Conservation (phyloP, 2,888 invertebrate species). For the Auanema freiburgensis region DNA sequence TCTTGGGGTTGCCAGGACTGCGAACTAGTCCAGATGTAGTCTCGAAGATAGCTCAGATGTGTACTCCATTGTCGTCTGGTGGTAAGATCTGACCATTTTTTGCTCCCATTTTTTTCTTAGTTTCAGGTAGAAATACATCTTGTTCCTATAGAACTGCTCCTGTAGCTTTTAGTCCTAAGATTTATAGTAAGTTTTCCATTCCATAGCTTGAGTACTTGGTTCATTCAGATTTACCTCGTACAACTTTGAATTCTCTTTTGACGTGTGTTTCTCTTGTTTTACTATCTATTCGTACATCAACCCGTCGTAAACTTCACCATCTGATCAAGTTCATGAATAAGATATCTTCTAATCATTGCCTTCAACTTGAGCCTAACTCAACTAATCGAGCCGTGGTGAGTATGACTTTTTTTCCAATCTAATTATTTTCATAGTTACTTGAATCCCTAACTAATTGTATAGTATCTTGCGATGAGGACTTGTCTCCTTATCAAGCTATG, state of each 20-base stretch:
- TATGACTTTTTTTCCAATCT: neutral
- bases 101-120: neutral
- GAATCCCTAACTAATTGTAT: neutral
- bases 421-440: neutral
- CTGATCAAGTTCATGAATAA: conserved; percentile 15
- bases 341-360: conserved; percentile 11
- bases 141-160: neutral
- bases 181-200: neutral
- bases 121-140: neutral
- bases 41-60: neutral
- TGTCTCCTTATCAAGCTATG: conserved; percentile 7
- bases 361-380: conserved; percentile 6
- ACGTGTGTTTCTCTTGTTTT: conserved; percentile 12
- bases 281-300: conserved; percentile 4
- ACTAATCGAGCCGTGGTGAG: conserved; percentile 12
- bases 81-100: neutral
- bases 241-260: neutral
- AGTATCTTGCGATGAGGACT: neutral
- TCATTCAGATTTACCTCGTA: conserved; percentile 4
- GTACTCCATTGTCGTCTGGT: neutral
- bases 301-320: conserved; percentile 9
- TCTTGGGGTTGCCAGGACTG: conserved; percentile 2
- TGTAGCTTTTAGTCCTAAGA: neutral
- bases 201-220: neutral
- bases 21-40: conserved; percentile 9